Base-by-base conservation (phyloP, 2,113 vertebrate species). In the Procapra przewalskii region DNA sequence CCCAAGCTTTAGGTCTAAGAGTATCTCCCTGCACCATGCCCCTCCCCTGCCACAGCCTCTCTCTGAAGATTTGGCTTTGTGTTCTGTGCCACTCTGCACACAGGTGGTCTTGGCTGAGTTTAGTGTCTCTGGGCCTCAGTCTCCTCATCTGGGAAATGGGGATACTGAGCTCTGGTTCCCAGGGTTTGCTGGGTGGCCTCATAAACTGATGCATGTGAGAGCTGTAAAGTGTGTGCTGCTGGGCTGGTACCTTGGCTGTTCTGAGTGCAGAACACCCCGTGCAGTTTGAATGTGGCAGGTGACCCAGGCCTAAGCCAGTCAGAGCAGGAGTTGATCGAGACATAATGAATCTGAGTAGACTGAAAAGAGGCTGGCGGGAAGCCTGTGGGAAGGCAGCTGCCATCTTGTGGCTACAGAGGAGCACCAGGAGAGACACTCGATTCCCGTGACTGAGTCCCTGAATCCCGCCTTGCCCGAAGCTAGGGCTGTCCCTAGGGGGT, bases 221-320 rank as follows among this genome's bases (percentile, higher is more conserved):
- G 33, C 14, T 12, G 6, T 14, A 15, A 71, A 15, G 31, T 13
- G 9, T 1, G 45, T 25, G 60, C 31, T 0, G 3, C 15, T 7
- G 15, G 45, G n/a, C 50, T 33, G n/a, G 19, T 13, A 33, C 25
- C 4, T 1, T 13, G 10, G 11, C 33, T 40, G 17, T 54, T 15
- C 90, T 48, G 43, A 10, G 36, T 43, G 67, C 10, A 19, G 31
- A 50, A 3, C 0, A 27, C 45, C 14, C 25, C 5, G 25, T 36
- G 40, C 6, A 14, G 94, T 52, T 36, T 71, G 82, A 21, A 23
- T 21, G 31, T 21, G 52, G 59, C 10, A 23, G 85, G 36, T 43
- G 52, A 64, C 27, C 16, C 25, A 10, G 71, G 8, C 27, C 19
- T 19, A 48, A 62, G 21, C 45, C 19, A 8, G 19, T 29, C 52